phyloP scores from a whole-genome alignment of 64 coral and sea anemone species.

The Pocillopora verrucosa region DNA sequence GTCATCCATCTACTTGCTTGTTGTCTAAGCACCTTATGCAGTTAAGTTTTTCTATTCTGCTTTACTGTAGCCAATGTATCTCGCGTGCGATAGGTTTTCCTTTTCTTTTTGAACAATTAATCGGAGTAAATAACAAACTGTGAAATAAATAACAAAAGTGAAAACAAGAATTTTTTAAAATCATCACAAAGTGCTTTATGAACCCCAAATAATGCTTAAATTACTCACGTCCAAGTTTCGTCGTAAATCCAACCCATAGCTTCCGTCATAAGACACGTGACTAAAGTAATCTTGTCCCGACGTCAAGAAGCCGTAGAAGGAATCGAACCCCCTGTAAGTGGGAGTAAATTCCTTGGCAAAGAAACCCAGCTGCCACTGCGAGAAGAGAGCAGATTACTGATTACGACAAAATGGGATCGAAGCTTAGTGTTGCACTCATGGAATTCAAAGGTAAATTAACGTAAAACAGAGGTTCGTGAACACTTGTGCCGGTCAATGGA shows the following conservation, averaged over 20 bases:
- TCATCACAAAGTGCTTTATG: background rate
- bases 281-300: slow-evolving; percentile 92
- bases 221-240: slow-evolving; percentile 85
- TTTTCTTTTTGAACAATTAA: no score
- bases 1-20: no score
- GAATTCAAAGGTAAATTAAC: no score
- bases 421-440: no score
- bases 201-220: background rate
- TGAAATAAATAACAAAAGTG: background rate
- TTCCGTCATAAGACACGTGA: slow-evolving; percentile 89
- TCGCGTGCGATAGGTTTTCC: no score
- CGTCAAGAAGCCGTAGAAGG: slow-evolving; percentile 95
- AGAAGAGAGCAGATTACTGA: background rate
- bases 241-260: slow-evolving; percentile 90
- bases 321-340: slow-evolving; percentile 92
- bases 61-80: no score
- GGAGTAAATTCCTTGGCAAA: slow-evolving; percentile 97
- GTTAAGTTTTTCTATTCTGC: no score
- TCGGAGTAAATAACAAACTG: no score
- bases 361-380: slow-evolving; percentile 97
- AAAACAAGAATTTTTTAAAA: background rate
- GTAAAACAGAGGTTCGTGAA: no score
- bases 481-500: no score
- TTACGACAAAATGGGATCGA: no score
- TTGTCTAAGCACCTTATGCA: no score